Conservation (phyloP, 1,140 invertebrate genomes). For the Andricus grossulariae region DNA sequence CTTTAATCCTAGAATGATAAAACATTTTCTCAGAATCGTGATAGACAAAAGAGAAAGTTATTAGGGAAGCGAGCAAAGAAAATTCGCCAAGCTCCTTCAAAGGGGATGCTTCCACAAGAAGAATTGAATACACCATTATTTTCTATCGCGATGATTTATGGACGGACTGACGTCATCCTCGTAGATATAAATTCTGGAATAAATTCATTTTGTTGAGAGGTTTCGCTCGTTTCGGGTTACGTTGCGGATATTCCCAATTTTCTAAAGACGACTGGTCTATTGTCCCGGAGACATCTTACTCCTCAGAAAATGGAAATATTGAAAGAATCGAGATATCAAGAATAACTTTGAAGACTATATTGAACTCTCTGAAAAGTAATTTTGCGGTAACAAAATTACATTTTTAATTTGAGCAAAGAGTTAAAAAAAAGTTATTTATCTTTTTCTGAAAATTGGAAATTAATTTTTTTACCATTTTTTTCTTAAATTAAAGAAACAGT, state of each 20-base stretch:
- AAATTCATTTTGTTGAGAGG: conserved; percentile 70
- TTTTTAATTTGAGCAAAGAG: too few species aligned
- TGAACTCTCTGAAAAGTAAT: too few species aligned
- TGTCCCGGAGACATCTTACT: background rate
- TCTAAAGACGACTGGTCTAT: conserved; percentile 37
- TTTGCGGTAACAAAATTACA: too few species aligned
- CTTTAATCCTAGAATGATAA: conserved; percentile 13
- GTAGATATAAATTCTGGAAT: conserved; percentile 63
- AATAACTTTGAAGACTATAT: background rate
- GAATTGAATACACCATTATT: conserved; percentile 33
- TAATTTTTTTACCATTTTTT: too few species aligned
- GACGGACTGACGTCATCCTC: conserved; percentile 54
- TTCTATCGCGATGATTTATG: conserved; percentile 61
- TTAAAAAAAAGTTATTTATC: too few species aligned
- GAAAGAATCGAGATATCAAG: background rate
- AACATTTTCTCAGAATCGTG: background rate
- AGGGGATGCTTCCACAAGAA: conserved; percentile 3
- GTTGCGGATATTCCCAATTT: conserved; percentile 48
- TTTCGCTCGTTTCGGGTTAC: conserved; percentile 53
- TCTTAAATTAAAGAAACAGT: too few species aligned
- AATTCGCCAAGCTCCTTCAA: conserved; percentile 7
- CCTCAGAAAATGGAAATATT: background rate
- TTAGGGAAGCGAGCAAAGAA: background rate
- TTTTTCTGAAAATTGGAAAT: too few species aligned
- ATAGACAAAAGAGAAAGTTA: background rate